Percentiles rank a stretch among this genome's conserved stretches.
phyloP scores from a whole-genome alignment of 2,113 vertebrate species.

The Saguinus midas region DNA sequence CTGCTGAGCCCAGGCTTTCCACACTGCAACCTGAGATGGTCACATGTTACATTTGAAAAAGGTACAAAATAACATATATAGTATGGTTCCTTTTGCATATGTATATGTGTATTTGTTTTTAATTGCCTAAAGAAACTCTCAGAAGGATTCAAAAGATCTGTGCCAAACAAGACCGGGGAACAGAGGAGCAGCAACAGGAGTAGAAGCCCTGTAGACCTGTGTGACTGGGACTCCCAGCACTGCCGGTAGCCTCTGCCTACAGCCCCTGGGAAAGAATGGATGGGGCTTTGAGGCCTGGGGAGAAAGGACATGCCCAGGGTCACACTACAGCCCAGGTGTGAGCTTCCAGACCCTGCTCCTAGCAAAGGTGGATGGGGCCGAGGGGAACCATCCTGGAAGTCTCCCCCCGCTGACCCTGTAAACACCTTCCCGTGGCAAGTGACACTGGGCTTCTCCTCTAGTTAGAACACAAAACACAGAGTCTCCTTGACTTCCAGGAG shows the following conservation, averaged over 20 bases:
- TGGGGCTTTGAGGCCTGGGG: neutral
- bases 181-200: neutral
- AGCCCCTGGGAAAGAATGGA: neutral
- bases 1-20: neutral
- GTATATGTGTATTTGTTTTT: neutral
- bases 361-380: neutral
- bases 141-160: neutral
- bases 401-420: too few species aligned
- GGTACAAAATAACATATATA: neutral
- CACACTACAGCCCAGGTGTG: neutral
- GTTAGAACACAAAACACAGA: neutral
- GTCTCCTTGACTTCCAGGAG: neutral
- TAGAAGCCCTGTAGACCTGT: neutral
- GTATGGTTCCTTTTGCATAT: neutral
- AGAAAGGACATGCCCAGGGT: neutral
- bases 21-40: neutral
- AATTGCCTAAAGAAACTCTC: constrained; percentile 15
- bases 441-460: neutral
- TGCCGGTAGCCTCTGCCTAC: neutral
- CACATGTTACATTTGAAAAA: neutral
- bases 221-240: neutral
- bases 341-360: neutral
- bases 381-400: neutral
- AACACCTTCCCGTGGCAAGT: neutral
- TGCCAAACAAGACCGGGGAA: neutral